A percentile compares a stretch with the other conserved stretches of the same genome.
phyloP scores from a whole-genome alignment of 2,888 invertebrate species.

The Abrostola triplasia region DNA sequence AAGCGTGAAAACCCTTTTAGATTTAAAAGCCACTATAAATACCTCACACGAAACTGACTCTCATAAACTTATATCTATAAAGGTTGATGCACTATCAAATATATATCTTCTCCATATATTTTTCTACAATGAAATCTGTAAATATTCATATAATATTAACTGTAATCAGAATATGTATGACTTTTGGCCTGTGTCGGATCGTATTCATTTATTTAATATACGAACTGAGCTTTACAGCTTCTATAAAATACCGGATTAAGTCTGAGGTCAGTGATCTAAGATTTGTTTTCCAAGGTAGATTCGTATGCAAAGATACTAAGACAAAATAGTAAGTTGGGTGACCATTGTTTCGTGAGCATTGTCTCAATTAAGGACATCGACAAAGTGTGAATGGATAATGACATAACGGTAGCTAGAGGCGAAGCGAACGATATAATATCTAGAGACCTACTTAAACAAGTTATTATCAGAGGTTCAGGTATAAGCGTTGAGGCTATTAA shows the following conservation, averaged over 20 bases:
- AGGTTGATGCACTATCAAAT: conserved; percentile 49
- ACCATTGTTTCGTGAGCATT: conserved; percentile 33
- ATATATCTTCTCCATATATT: conserved; percentile 29
- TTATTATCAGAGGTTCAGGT: conserved; percentile 60
- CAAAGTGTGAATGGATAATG: conserved; percentile 48
- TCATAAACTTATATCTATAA: conserved; percentile 47
- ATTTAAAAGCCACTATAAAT: conserved; percentile 56
- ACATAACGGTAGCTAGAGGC: conserved; percentile 48
- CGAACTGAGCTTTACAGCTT: conserved; percentile 12
- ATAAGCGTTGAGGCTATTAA: conserved; percentile 62
- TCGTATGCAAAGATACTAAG: conserved; percentile 25
- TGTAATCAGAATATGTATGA: neutral
- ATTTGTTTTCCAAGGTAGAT: conserved; percentile 25
- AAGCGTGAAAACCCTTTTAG: conserved; percentile 52
- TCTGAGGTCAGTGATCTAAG: conserved; percentile 19
- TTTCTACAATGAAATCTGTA: conserved; percentile 21
- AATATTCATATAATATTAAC: conserved; percentile 9
- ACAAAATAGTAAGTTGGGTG: conserved; percentile 35
- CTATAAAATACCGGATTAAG: conserved; percentile 20
- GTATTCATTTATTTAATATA: conserved; percentile 15
- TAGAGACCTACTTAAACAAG: conserved; percentile 54
- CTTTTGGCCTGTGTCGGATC: neutral
- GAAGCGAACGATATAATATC: conserved; percentile 51
- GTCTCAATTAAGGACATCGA: conserved; percentile 41
- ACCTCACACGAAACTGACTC: conserved; percentile 32